Conservation (phyloP, 2,797 vertebrate species). For the Peromyscus eremicus region DNA sequence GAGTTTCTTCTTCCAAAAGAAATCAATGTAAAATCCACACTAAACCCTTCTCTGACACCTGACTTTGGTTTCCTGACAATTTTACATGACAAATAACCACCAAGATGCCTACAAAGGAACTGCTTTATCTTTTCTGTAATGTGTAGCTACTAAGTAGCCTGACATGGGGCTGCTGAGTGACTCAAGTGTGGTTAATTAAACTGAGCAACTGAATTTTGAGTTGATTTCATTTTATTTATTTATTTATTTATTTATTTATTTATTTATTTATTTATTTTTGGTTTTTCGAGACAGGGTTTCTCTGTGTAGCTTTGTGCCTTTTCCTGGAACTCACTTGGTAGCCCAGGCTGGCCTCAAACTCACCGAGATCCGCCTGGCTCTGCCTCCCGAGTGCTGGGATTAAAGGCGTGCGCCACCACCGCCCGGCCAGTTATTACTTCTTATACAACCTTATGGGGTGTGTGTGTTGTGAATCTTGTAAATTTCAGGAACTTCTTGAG, state of each 20-base stretch:
- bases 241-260: not conserved
- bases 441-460: not conserved
- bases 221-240: not conserved
- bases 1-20: not conserved
- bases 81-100: constrained; percentile 12
- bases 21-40: not conserved
- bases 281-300: too few species aligned
- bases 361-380: too few species aligned
- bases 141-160: too few species aligned
- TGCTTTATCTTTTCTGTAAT: not conserved
- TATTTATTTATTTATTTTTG: too few species aligned
- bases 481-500: not conserved
- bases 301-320: too few species aligned
- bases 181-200: not conserved
- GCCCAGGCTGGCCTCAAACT: too few species aligned
- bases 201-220: not conserved
- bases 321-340: too few species aligned
- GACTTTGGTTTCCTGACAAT: constrained; percentile 21
- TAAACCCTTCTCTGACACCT: not conserved
- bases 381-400: too few species aligned
- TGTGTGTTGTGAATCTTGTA: not conserved
- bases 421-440: not conserved
- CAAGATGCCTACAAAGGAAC: not conserved
- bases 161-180: not conserved
- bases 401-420: too few species aligned